A percentile compares a stretch with the other conserved stretches of the same genome.
phyloP scores from a whole-genome alignment of 2,888 invertebrate species.

The Eristalinus aeneus region DNA sequence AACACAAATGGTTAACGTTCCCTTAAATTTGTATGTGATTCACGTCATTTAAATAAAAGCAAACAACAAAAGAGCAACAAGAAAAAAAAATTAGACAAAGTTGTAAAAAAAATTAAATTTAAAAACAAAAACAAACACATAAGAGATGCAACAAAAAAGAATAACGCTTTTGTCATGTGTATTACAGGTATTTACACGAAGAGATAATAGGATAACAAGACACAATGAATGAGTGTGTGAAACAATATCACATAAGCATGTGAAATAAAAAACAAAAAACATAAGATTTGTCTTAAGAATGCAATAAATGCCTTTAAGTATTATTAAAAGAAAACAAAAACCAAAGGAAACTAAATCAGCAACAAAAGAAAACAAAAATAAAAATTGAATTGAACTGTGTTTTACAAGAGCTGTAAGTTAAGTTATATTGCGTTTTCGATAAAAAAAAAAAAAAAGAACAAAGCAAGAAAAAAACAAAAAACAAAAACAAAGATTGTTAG shows the following conservation, averaged over 20 bases:
- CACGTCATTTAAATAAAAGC: constrained; percentile 34
- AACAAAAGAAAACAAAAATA: constrained; percentile 7
- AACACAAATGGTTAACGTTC: constrained; percentile 64
- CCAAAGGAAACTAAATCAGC: constrained; percentile 21
- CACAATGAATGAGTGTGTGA: constrained; percentile 1
- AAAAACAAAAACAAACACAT: no score
- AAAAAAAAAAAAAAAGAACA: constrained; percentile 1
- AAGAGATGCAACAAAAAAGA: constrained; percentile 45
- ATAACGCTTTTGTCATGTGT: constrained; percentile 66
- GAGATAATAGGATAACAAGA: constrained; percentile 33
- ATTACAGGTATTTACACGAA: constrained; percentile 66
- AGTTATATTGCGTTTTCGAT: constrained; percentile 3
- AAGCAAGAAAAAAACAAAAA: not conserved
- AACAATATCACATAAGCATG: constrained; percentile 26
- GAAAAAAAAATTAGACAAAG: constrained; percentile 35
- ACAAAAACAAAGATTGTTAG: not conserved
- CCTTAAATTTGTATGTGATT: constrained; percentile 65
- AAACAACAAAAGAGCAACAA: not conserved
- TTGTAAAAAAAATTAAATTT: constrained; percentile 39
- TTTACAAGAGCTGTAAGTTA: constrained; percentile 47
- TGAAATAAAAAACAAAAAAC: constrained; percentile 42
- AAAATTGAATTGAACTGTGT: constrained; percentile 45
- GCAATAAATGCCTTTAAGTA: constrained; percentile 67
- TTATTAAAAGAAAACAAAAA: constrained; percentile 22
- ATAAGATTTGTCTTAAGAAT: constrained; percentile 66